A percentile compares a stretch with the other conserved stretches of the same genome.
These are phyloP conservation scores for Ceramica pisi DNA, from an alignment of 2,888 invertebrate genomes.

Conservation along the genomic window DNA sequence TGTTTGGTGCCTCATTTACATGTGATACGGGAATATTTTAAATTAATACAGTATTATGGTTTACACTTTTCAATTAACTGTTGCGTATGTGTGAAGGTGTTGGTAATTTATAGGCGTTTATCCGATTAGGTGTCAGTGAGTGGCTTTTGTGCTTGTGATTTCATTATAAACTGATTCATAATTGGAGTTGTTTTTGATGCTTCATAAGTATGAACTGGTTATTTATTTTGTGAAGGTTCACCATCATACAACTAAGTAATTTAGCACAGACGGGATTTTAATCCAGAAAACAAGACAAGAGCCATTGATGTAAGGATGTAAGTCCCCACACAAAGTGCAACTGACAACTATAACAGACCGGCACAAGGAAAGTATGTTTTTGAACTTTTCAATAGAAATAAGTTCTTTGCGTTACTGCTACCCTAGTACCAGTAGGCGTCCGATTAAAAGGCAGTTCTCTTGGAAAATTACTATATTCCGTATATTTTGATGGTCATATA, in stretches of 20 bases:
- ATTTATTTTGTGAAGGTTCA: not conserved
- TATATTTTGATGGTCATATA: too few relatives aligned
- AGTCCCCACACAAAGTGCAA: not conserved
- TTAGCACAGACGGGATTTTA: not conserved
- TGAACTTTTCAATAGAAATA: not conserved
- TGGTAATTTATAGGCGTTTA: not conserved
- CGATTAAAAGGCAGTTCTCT: not conserved
- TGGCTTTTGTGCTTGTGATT: not conserved
- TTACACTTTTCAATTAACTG: conserved; percentile 37
- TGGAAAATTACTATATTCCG: not conserved
- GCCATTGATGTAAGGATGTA: not conserved
- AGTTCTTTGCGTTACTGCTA: conserved; percentile 1
- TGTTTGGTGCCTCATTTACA: conserved; percentile 55
- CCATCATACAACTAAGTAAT: not conserved
- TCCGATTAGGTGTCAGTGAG: conserved; percentile 18
- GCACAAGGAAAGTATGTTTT: not conserved
- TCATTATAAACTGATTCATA: not conserved
- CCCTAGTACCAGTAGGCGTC: conserved; percentile 2
- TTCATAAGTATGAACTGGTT: not conserved
- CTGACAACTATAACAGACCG: not conserved
- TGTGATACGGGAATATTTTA: conserved; percentile 49
- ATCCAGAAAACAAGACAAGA: not conserved
- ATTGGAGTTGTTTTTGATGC: not conserved
- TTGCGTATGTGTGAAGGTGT: not conserved
- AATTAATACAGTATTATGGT: conserved; percentile 42